Evolutionary conservation across 2,797 vertebrate genomes (phyloP).

Genomic region (Chaunax sp.): DNA sequence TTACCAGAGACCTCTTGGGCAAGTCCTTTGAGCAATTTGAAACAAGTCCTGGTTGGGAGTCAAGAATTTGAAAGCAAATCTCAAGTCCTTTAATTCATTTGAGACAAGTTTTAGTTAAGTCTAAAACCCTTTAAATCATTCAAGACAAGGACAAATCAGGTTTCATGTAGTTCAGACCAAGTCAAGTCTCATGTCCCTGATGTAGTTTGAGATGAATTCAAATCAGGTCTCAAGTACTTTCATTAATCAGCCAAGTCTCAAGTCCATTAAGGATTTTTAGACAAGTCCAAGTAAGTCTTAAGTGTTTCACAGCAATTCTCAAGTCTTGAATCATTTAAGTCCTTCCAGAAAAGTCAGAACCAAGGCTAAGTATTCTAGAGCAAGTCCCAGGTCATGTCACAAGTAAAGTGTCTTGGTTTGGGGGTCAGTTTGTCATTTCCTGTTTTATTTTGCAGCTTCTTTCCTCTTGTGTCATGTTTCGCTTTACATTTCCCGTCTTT

Average conservation of each 20-base stretch:
- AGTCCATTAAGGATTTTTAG: background rate
- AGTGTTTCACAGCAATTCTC: too few relatives aligned
- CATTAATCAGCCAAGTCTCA: too few relatives aligned
- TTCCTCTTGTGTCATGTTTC: too few relatives aligned
- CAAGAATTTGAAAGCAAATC: background rate
- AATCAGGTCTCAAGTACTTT: too few relatives aligned
- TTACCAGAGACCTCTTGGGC: too few relatives aligned
- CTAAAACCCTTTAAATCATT: background rate
- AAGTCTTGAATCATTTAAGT: background rate
- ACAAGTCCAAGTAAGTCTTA: background rate
- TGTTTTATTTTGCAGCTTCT: too few relatives aligned
- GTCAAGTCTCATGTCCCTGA: too few relatives aligned
- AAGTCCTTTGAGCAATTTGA: too few relatives aligned
- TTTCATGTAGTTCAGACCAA: background rate
- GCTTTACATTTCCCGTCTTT: too few relatives aligned
- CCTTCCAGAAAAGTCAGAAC: background rate
- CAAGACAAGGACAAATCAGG: background rate
- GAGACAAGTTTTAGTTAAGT: background rate
- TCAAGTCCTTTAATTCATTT: background rate
- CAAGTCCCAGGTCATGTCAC: background rate
- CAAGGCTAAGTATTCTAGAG: background rate
- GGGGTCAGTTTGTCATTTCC: too few relatives aligned
- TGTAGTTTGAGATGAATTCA: too few relatives aligned
- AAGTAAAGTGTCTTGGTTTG: background rate
- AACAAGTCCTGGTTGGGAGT: background rate